These are phyloP conservation scores for Saiga tatarica DNA, from an alignment of 2,113 vertebrate species.

Conservation along the genomic window DNA sequence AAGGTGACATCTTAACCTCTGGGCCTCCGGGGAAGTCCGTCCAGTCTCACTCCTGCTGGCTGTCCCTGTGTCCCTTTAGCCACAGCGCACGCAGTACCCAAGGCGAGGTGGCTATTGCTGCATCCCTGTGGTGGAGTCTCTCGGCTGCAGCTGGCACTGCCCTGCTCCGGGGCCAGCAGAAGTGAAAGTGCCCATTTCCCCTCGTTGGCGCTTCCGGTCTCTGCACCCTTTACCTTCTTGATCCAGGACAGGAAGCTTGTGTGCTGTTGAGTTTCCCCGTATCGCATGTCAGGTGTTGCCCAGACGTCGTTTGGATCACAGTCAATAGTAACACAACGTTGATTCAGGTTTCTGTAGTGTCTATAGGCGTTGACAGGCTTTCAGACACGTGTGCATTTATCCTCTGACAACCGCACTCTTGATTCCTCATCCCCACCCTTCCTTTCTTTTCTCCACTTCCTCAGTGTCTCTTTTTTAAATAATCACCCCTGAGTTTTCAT, in stretches of 20 bases:
- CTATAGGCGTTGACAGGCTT: accelerated
- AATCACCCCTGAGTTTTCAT: neutral
- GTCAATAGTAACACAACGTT: accelerated
- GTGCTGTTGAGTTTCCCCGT: neutral
- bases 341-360: neutral
- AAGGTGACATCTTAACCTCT: neutral
- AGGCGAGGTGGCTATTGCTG: neutral
- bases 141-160: accelerated
- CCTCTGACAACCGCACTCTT: accelerated
- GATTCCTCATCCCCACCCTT: neutral
- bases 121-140: accelerated
- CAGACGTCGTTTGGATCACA: accelerated
- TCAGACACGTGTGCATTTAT: neutral
- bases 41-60: too few species aligned
- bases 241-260: accelerated
- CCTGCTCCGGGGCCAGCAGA: accelerated
- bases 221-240: neutral
- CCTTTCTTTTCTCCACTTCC: too few species aligned
- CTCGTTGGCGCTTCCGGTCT: accelerated
- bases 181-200: too few species aligned
- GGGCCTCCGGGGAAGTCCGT: neutral
- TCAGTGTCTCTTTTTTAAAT: neutral
- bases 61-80: neutral
- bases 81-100: accelerated
- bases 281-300: accelerated